phyloP scores from a whole-genome alignment of 2,888 invertebrate species.

The Epicampocera succincta region DNA sequence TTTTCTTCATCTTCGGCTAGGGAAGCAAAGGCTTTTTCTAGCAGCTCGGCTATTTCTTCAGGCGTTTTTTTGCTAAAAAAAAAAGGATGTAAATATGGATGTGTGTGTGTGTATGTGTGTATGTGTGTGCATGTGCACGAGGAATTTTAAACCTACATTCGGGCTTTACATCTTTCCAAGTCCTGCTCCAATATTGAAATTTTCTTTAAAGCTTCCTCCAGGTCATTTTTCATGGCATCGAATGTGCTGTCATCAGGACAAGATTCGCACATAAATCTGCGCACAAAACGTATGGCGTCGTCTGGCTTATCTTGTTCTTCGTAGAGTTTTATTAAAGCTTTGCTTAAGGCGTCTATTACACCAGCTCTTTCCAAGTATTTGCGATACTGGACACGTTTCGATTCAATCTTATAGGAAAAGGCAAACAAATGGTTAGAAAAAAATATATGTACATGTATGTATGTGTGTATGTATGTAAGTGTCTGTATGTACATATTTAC shows the following conservation, averaged over 20 bases:
- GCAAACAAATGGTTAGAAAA: no score
- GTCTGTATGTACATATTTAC: no score
- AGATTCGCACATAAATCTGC: constrained; percentile 80
- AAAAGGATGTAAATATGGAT: not conserved
- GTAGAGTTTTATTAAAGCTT: constrained; percentile 80
- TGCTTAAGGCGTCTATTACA: constrained; percentile 80
- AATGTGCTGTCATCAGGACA: constrained; percentile 80
- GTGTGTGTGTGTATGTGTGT: no score
- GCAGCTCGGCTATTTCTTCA: constrained; percentile 80
- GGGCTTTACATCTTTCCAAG: constrained; percentile 76
- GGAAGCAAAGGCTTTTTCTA: constrained; percentile 83
- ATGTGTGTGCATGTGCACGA: no score
- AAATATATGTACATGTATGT: no score
- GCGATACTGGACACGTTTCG: constrained; percentile 81
- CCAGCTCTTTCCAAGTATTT: constrained; percentile 81
- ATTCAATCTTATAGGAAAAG: constrained; percentile 76
- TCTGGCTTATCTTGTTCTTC: constrained; percentile 81
- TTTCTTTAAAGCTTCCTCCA: constrained; percentile 77
- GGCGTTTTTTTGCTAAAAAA: constrained; percentile 77
- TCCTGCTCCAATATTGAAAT: constrained; percentile 78
- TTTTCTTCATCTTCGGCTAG: constrained; percentile 83
- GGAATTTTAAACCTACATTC: constrained; percentile 75
- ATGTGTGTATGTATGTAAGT: no score
- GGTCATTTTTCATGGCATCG: constrained; percentile 78
- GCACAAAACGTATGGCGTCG: constrained; percentile 81